phyloP scores from a whole-genome alignment of 35 echinoderm and acorn worm genomes.

The Acanthaster planci region DNA sequence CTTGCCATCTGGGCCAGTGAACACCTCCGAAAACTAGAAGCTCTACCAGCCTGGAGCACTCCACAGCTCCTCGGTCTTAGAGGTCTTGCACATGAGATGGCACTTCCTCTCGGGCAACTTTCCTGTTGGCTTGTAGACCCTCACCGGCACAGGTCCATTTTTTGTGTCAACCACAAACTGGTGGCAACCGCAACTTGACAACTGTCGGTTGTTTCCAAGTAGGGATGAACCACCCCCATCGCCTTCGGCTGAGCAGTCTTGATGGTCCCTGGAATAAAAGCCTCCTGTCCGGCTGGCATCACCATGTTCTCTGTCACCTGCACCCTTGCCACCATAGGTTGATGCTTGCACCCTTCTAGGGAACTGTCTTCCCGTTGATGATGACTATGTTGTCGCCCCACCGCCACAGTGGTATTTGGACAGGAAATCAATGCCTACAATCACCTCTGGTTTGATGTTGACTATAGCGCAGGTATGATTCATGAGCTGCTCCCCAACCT shows the following conservation, averaged over 20 bases:
- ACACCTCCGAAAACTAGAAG: conserved; percentile 29
- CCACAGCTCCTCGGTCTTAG: neutral
- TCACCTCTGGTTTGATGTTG: conserved; percentile 49
- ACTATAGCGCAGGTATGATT: conserved; percentile 13
- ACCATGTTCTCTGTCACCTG: neutral
- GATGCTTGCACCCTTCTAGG: neutral
- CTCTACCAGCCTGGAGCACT: neutral
- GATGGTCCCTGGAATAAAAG: neutral
- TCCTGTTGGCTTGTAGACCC: neutral
- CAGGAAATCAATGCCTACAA: conserved; percentile 65
- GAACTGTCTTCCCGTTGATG: neutral
- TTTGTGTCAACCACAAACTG: neutral
- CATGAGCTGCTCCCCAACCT: too few relatives aligned
- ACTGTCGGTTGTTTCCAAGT: neutral
- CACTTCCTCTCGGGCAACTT: neutral
- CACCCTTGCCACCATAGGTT: neutral
- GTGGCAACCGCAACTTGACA: neutral
- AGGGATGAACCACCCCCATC: conserved; percentile 10
- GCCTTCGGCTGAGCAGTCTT: neutral
- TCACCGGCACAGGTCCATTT: neutral
- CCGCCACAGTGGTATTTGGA: neutral
- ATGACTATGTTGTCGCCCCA: neutral
- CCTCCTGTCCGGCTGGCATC: neutral
- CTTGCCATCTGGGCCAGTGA: conserved; percentile 38
- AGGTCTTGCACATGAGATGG: conserved; percentile 37